These are phyloP conservation scores for Cataglyphis livida DNA, from an alignment of 2,888 invertebrate species.

Conservation along the genomic window DNA sequence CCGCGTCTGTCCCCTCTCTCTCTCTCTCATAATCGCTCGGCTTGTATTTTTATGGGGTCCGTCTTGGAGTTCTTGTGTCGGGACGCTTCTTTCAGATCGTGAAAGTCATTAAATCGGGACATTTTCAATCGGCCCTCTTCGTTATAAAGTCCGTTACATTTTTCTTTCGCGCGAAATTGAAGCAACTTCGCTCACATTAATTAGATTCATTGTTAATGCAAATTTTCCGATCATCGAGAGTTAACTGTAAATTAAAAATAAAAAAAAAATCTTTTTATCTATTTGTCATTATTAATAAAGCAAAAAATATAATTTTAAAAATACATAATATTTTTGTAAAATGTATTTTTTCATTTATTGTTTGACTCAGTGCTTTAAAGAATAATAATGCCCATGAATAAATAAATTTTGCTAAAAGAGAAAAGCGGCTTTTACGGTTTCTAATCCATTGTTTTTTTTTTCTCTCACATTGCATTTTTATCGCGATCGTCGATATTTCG, in stretches of 20 bases:
- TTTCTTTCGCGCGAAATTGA: slow-evolving; percentile 2
- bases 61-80: slow-evolving; percentile 40
- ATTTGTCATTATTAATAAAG: neutral
- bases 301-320: neutral
- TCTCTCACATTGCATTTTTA: neutral
- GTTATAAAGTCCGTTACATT: slow-evolving; percentile 23
- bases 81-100: slow-evolving; percentile 22
- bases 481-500: slow-evolving; percentile 8
- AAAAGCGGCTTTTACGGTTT: neutral
- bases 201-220: neutral
- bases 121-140: slow-evolving; percentile 4
- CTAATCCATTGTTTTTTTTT: neutral
- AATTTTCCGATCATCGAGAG: neutral
- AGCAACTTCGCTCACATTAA: neutral
- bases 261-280: neutral
- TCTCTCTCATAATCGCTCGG: slow-evolving; percentile 68
- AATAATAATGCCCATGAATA: neutral
- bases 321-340: neutral
- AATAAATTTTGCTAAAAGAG: neutral
- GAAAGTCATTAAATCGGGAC: slow-evolving; percentile 44
- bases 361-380: neutral
- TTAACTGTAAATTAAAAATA: neutral
- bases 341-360: neutral
- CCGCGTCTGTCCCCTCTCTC: slow-evolving; percentile 48
- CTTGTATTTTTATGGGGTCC: slow-evolving; percentile 69